Evolutionary conservation across 1,140 invertebrate species (phyloP).

Genomic region (Anagrus nilaparvatae): DNA sequence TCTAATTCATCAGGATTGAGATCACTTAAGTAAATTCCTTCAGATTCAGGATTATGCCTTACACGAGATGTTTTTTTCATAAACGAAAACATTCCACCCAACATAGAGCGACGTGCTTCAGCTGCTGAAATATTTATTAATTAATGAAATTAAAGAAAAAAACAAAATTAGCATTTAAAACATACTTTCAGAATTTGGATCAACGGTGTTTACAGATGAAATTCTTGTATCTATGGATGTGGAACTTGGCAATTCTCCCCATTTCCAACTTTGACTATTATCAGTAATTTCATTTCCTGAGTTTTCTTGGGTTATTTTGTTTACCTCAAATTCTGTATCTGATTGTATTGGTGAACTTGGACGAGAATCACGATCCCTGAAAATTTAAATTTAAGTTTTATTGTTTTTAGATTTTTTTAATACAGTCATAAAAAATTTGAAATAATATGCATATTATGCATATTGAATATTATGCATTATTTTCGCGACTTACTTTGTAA

Average conservation of each 20-base stretch:
- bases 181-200: slow-evolving; percentile 30
- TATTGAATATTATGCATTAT: too few species aligned
- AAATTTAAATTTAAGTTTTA: not conserved
- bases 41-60: slow-evolving; percentile 56
- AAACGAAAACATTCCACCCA: slow-evolving; percentile 86
- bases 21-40: slow-evolving; percentile 90
- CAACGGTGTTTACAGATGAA: slow-evolving; percentile 24
- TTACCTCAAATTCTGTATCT: slow-evolving; percentile 86
- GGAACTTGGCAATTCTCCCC: slow-evolving; percentile 84
- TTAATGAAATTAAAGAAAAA: slow-evolving; percentile 1
- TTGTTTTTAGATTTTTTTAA: not conserved
- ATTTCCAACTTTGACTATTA: slow-evolving; percentile 76
- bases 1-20: slow-evolving; percentile 80
- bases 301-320: slow-evolving; percentile 48
- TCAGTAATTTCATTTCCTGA: slow-evolving; percentile 41
- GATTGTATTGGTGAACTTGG: slow-evolving; percentile 78
- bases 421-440: not conserved
- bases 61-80: slow-evolving; percentile 70
- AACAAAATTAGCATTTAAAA: slow-evolving; percentile 12
- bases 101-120: slow-evolving; percentile 62
- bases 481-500: slow-evolving; percentile 54
- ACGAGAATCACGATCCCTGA: slow-evolving; percentile 55
- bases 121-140: slow-evolving; percentile 22
- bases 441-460: not conserved
- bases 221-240: slow-evolving; percentile 23